These are phyloP conservation scores for Pocillopora grandis DNA, from an alignment of 92 coral and sea anemone genomes.

Conservation along the genomic window DNA sequence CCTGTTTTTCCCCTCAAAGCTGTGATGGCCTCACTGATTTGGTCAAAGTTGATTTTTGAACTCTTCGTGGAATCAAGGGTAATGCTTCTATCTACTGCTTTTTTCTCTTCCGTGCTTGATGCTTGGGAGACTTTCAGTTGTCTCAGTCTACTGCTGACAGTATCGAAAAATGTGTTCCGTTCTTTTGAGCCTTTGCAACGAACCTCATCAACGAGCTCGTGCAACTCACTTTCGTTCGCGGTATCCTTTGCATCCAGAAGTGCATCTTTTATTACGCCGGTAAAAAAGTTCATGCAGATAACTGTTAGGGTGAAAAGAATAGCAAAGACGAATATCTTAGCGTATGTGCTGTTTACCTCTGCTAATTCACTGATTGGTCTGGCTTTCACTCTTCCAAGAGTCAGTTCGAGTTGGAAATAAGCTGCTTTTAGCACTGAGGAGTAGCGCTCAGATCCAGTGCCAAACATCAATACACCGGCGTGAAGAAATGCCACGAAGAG, in stretches of 20 bases:
- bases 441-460: constrained; percentile 33
- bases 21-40: too few relatives aligned
- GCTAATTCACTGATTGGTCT: constrained; percentile 5
- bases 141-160: too few relatives aligned
- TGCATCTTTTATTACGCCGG: constrained; percentile 58
- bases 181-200: too few relatives aligned
- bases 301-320: constrained; percentile 42
- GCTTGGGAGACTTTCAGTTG: too few relatives aligned
- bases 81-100: neutral
- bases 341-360: neutral
- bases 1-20: too few relatives aligned
- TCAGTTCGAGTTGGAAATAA: constrained; percentile 34
- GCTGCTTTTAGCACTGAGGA: constrained; percentile 37
- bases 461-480: constrained; percentile 45
- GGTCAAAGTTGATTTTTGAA: too few relatives aligned
- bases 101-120: too few relatives aligned
- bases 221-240: neutral
- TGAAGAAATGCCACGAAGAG: constrained; percentile 51
- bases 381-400: constrained; percentile 24
- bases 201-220: neutral
- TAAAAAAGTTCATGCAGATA: constrained; percentile 50
- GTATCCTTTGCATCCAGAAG: neutral
- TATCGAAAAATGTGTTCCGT: too few relatives aligned
- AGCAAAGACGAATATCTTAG: neutral
- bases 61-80: too few relatives aligned